Evolutionary conservation across 1,140 invertebrate species (phyloP).

Genomic region (Platyscapa corneri): DNA sequence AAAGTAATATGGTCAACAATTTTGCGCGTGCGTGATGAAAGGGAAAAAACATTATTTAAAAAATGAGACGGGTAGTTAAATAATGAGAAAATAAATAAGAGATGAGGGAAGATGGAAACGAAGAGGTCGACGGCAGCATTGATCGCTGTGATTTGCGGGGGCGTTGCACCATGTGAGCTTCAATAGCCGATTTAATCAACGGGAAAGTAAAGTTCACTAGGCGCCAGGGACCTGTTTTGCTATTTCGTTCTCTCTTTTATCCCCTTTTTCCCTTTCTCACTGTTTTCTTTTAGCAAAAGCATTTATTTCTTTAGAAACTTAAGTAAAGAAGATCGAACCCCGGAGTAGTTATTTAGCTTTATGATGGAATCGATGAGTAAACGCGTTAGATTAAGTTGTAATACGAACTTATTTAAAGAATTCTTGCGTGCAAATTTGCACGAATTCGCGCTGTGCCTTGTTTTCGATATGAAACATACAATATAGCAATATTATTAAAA

Average conservation of each 20-base stretch:
- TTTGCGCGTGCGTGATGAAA: no score
- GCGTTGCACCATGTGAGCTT: slow-evolving; percentile 36
- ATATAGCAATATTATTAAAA: no score
- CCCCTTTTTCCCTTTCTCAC: not conserved
- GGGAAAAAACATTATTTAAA: not conserved
- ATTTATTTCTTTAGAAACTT: no score
- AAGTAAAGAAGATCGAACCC: no score
- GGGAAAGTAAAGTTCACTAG: slow-evolving; percentile 47
- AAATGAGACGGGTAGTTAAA: not conserved
- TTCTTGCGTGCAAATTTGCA: no score
- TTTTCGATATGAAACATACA: no score
- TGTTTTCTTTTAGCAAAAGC: not conserved
- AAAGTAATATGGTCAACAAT: no score
- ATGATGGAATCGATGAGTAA: no score
- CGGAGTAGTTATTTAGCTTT: no score
- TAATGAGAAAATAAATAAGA: not conserved
- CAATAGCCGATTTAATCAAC: slow-evolving; percentile 53
- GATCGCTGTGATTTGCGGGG: slow-evolving; percentile 30
- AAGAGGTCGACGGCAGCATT: slow-evolving; percentile 13
- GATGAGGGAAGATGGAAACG: slow-evolving; percentile 7
- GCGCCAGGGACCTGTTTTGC: slow-evolving; percentile 37
- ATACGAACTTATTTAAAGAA: no score
- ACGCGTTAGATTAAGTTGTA: no score
- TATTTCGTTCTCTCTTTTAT: not conserved
- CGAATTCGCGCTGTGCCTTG: no score